Evolutionary conservation across 2,888 invertebrate species (phyloP).

Genomic region (Phalangium opilio): DNA sequence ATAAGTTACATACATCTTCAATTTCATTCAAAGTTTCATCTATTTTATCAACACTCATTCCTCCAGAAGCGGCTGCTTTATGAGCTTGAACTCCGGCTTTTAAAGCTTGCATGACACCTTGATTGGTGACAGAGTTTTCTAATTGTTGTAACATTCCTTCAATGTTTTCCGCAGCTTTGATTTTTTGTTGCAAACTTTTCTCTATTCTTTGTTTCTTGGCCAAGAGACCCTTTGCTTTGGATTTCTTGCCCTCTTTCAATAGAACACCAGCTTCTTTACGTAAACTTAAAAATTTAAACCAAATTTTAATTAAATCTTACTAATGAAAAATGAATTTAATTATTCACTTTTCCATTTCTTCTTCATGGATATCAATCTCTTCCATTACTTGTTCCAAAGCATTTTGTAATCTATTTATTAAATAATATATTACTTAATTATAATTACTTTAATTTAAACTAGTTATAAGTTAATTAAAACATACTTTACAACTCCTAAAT

Average conservation of each 20-base stretch:
- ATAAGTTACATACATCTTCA: constrained; percentile 15
- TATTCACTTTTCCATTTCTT: constrained; percentile 7
- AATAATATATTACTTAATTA: neutral
- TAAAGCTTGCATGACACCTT: constrained; percentile 15
- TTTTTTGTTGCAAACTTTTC: constrained; percentile 8
- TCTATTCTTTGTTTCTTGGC: constrained; percentile 14
- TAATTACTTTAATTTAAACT: neutral
- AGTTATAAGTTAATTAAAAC: no score
- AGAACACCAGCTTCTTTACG: neutral
- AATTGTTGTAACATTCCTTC: constrained; percentile 13
- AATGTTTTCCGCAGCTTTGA: constrained; percentile 14
- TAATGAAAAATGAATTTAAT: constrained; percentile 6
- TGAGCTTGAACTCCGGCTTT: constrained; percentile 11
- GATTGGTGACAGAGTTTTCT: constrained; percentile 15
- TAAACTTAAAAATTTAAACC: neutral
- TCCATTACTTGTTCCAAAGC: constrained; percentile 6
- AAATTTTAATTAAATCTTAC: neutral
- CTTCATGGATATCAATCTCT: constrained; percentile 8
- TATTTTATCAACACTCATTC: constrained; percentile 14
- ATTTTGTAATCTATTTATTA: constrained; percentile 6
- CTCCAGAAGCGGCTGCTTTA: constrained; percentile 7
- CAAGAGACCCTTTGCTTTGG: constrained; percentile 15
- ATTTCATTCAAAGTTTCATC: constrained; percentile 17
- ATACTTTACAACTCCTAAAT: no score
- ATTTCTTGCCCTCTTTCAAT: neutral